phyloP scores from a whole-genome alignment of 2,888 invertebrate genomes.

The Drosophila multiciliata region DNA sequence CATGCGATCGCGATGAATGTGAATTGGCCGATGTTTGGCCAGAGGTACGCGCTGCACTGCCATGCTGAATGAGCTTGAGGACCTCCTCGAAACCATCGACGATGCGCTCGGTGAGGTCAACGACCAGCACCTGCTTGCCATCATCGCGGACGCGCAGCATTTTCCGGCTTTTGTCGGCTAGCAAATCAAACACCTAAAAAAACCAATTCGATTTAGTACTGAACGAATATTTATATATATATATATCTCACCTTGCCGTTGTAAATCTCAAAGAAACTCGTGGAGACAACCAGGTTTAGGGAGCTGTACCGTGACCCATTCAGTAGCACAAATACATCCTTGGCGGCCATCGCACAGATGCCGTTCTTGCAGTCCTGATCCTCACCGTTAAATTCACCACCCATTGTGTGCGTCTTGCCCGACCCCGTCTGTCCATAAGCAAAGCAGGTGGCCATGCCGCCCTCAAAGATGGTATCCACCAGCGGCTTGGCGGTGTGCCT shows the following conservation, averaged over 20 bases:
- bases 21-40: slow-evolving; percentile 99
- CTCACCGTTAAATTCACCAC: slow-evolving; percentile 98
- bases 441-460: slow-evolving; percentile 99
- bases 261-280: slow-evolving; percentile 99
- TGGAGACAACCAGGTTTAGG: slow-evolving; percentile 94
- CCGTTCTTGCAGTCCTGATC: slow-evolving; percentile 98
- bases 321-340: slow-evolving; percentile 95
- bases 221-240: background rate
- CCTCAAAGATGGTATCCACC: slow-evolving; percentile 98
- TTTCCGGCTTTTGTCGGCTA: slow-evolving; percentile 92
- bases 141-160: slow-evolving; percentile 98
- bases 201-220: background rate
- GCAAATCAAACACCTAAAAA: slow-evolving; percentile 91
- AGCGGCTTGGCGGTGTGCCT: slow-evolving; percentile 98
- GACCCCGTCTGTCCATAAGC: slow-evolving; percentile 99
- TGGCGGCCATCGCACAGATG: slow-evolving; percentile 98
- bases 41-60: slow-evolving; percentile 95
- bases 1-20: slow-evolving; percentile 99
- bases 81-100: slow-evolving; percentile 97
- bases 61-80: slow-evolving; percentile 95
- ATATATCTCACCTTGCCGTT: slow-evolving; percentile 92
- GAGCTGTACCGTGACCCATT: slow-evolving; percentile 93
- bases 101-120: slow-evolving; percentile 97
- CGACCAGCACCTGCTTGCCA: slow-evolving; percentile 98
- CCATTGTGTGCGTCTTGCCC: slow-evolving; percentile 99